These are phyloP conservation scores for Eulemur albifrons DNA, from an alignment of 2,797 vertebrate genomes.

Conservation along the genomic window DNA sequence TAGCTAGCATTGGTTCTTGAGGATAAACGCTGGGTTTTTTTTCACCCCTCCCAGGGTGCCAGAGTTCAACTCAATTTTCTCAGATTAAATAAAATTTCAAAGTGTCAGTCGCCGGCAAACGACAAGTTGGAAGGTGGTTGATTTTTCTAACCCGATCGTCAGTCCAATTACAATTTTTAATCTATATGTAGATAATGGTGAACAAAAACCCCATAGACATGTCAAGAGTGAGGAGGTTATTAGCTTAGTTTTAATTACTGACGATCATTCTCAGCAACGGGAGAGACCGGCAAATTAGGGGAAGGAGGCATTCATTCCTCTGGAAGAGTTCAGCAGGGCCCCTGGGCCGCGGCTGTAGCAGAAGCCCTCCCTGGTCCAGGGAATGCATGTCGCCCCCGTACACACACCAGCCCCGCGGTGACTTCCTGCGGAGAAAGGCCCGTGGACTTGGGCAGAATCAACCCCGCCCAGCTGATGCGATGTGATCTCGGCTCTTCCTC, in stretches of 20 bases:
- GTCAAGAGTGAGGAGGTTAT: slow-evolving; percentile 97
- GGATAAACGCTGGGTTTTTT: slow-evolving; percentile 85
- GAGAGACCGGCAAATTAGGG: slow-evolving; percentile 85
- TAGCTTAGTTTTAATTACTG: slow-evolving; percentile 99
- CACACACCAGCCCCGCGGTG: neutral
- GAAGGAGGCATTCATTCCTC: slow-evolving; percentile 78
- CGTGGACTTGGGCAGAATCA: neutral
- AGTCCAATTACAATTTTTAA: slow-evolving; percentile 98
- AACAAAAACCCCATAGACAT: slow-evolving; percentile 95
- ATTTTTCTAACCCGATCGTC: slow-evolving; percentile 93
- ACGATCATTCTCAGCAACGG: slow-evolving; percentile 91
- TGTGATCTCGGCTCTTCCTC: neutral
- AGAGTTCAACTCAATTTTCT: slow-evolving; percentile 94
- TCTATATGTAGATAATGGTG: slow-evolving; percentile 99
- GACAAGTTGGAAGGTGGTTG: slow-evolving; percentile 88
- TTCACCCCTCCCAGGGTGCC: slow-evolving; percentile 82
- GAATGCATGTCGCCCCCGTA: neutral
- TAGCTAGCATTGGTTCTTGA: slow-evolving; percentile 80
- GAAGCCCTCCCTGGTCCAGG: neutral
- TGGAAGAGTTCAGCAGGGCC: slow-evolving; percentile 77
- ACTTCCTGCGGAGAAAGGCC: neutral
- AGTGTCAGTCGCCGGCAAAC: slow-evolving; percentile 92
- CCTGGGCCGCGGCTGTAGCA: neutral
- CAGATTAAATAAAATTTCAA: slow-evolving; percentile 93
- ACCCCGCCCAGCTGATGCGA: neutral